These are phyloP conservation scores for human (Homo sapiens) DNA, from an alignment of 2,113 vertebrate genomes.

Conservation along the genomic window DNA sequence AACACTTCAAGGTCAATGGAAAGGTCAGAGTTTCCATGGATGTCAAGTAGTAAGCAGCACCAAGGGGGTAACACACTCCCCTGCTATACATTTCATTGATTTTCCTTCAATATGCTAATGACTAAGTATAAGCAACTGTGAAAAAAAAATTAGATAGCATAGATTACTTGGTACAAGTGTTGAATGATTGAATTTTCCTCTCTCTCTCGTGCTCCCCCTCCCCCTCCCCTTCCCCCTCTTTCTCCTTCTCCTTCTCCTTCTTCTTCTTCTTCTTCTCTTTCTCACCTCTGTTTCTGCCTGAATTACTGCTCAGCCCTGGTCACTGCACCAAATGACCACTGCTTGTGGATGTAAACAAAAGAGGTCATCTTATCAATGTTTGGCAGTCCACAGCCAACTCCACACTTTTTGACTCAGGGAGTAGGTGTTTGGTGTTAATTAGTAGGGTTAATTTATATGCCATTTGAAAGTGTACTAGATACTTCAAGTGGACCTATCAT, in stretches of 20 bases:
- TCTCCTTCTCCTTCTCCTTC: background rate
- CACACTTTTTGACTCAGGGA: background rate
- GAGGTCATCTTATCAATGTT: background rate
- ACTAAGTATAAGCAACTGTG: background rate
- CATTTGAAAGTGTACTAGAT: background rate
- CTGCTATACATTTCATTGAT: background rate
- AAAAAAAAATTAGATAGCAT: background rate
- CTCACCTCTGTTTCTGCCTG: background rate
- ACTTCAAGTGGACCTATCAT: background rate
- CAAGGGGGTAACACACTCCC: background rate
- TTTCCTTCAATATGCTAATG: background rate
- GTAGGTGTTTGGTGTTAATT: background rate
- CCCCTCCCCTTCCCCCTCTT: background rate
- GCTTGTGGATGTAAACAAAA: background rate
- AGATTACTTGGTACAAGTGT: background rate
- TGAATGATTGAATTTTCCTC: background rate
- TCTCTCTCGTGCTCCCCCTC: background rate
- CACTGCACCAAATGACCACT: background rate
- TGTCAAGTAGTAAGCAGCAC: background rate
- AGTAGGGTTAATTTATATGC: background rate
- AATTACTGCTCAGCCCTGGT: background rate
- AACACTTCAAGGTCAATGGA: background rate
- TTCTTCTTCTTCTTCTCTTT: background rate
- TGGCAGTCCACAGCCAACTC: background rate
- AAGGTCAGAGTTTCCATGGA: background rate